Evolutionary conservation across 2,888 invertebrate species (phyloP), one percentile per base, ranked within the genome.

Genomic region (Diarsia dahlii): DNA sequence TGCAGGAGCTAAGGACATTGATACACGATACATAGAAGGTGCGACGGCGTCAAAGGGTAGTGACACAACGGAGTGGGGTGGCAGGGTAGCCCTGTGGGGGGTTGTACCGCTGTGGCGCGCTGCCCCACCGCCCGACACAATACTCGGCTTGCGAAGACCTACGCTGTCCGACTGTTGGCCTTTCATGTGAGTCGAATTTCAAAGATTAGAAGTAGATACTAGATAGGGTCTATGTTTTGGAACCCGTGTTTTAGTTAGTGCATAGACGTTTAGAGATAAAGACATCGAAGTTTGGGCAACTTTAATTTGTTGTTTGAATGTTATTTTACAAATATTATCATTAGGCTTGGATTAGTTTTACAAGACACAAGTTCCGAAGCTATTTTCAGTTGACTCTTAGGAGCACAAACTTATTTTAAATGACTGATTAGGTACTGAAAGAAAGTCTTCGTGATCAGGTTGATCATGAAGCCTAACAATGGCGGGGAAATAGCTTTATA

Each of bases 81-180:
- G 93, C 50, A 92, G 94, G 23, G 92, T 95, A 18, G 93, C 94
- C 1, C 87, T 96, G 39, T 95, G 94, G 95, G 95, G 96, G 34
- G 87, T 95, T 13, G 89, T 96, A 68, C 95, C 96, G 6, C 85
- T 96, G 78, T 95, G 96, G 95, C 90, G 93, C 39, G 91, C 93
- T 34, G 87, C 94, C 45, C 93, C 94, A 50, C 91, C 96, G 70
- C 94, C 96, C 60, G 89, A 94, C 90, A 93, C 93, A 15, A 89
- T 96, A 74, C 90, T 97, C 65, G 87, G 95, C 74, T 83, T 93
- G 87, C 90, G 95, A 88, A 90, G 90, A 85, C 93, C 96, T 54
- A 91, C 92, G 74, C 94, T 94, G 45, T 92, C 95, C 0, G 95
- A 96, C 84, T 96, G 96, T 87, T 96, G 96, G 96, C 94, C 96